A percentile compares a stretch with the other conserved stretches of the same genome.
Conservation (phyloP, 2,888 invertebrate genomes). For the Apotomis betuletana region DNA sequence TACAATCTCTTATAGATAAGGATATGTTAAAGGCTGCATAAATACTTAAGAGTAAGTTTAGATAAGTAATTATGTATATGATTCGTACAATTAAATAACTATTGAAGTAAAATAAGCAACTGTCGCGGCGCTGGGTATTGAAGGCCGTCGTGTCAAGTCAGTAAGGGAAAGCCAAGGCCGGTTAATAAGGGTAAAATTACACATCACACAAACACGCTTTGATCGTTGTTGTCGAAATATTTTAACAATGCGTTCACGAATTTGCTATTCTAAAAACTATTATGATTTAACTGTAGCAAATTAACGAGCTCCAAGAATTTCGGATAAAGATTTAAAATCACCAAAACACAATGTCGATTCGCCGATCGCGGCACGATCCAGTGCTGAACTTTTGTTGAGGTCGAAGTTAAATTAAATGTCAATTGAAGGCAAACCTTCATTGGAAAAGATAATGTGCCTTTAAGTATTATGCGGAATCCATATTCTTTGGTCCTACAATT, state of each 20-base stretch:
- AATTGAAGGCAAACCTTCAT: constrained; percentile 48
- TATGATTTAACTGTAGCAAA: constrained; percentile 27
- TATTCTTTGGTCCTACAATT: constrained; percentile 1
- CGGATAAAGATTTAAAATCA: constrained; percentile 58
- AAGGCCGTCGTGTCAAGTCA: constrained; percentile 58
- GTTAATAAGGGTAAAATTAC: constrained; percentile 54
- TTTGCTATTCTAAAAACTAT: constrained; percentile 14
- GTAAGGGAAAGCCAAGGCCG: constrained; percentile 53
- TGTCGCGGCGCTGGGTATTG: constrained; percentile 50
- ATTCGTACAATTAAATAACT: constrained; percentile 20
- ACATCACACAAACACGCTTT: constrained; percentile 46
- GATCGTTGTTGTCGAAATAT: constrained; percentile 8
- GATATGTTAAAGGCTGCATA: constrained; percentile 41
- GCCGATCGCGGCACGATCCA: constrained; percentile 45
- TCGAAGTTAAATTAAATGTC: constrained; percentile 56
- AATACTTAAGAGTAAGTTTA: constrained; percentile 32
- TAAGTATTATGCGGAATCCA: constrained; percentile 24
- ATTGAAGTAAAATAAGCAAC: constrained; percentile 39
- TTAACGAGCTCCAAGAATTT: constrained; percentile 55
- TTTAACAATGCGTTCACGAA: constrained; percentile 19
- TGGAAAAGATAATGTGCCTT: constrained; percentile 23
- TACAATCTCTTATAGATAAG: constrained; percentile 41
- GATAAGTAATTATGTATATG: constrained; percentile 5
- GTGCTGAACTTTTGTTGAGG: constrained; percentile 59
- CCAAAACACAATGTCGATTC: constrained; percentile 49